Evolutionary conservation across 2,113 vertebrate species (phyloP), one percentile per base, ranked within the genome.

Genomic region (Manacus vitellinus): DNA sequence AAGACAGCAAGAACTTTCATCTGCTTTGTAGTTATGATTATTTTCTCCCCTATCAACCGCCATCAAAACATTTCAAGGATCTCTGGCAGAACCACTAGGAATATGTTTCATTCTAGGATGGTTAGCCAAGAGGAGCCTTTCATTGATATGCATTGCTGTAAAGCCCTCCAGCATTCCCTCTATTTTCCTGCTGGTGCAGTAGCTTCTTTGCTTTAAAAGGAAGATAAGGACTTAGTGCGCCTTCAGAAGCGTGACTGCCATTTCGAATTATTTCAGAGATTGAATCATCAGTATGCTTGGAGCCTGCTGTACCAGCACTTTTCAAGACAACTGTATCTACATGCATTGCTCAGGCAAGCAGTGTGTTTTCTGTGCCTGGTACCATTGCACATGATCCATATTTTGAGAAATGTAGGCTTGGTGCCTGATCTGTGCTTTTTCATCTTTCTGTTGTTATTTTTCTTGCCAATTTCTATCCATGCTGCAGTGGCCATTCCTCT

Each of bases 231-330:
- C 83, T 94, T 76, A 56, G 58, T 95, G 86, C 35, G 9, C 71
- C 84, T 96, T 97, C 76, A 61, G 82, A 79, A 95, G 92, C 46
- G 2, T 95, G 91, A 93, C 95, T 95, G 73, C 89, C 89, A 80
- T 97, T 97, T 89, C 44, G 0, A 79, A 94, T 94, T 92, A 89
- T 93, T 96, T 81, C 30, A 51, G 88, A 89, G 91, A 81, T 44
- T 96, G 94, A 91, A 94, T 97, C 88, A 95, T 94, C 95, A 95
- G 85, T 92, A 78, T 86, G 88, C 90, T 88, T 3, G 6, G 31
- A 92, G 88, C 79, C 82, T 95, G 94, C 92, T 94, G 66, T 75
- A 92, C 88, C 73, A 96, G 92, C 95, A 58, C 61, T 95, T 96
- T 70, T 65, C 75, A 90, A 94, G 82, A 85, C 73, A 85, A 95